These are phyloP conservation scores for Eulemur rubriventer DNA, from an alignment of 2,797 vertebrate species.

Conservation along the genomic window DNA sequence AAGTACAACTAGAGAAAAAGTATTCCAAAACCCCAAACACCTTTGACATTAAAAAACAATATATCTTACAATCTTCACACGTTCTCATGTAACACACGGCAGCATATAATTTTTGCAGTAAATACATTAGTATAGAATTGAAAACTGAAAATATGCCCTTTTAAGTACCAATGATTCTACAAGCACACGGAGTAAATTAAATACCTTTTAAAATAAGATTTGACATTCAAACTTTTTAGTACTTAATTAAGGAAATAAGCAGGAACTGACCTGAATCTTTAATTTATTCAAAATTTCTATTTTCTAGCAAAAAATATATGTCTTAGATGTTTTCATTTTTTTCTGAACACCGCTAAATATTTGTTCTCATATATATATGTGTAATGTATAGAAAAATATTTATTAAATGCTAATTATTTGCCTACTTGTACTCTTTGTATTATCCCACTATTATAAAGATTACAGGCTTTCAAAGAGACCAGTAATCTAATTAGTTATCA, in stretches of 20 bases:
- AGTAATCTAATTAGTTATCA: neutral
- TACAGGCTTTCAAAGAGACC: neutral
- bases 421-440: neutral
- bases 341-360: neutral
- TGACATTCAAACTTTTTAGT: neutral
- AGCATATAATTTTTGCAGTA: neutral
- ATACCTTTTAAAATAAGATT: neutral
- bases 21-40: neutral
- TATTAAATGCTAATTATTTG: neutral
- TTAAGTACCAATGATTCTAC: neutral
- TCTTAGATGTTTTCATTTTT: neutral
- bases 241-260: neutral
- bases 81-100: neutral
- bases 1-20: neutral
- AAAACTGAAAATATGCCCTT: neutral
- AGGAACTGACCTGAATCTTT: neutral
- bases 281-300: neutral
- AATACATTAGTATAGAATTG: neutral
- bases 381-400: neutral
- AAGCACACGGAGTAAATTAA: neutral
- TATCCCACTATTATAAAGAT: neutral
- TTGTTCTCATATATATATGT: neutral
- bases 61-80: neutral
- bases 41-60: constrained; percentile 7
- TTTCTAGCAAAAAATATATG: neutral